Evolutionary conservation across 2,113 vertebrate species (phyloP).

Genomic region (Salvator merianae): DNA sequence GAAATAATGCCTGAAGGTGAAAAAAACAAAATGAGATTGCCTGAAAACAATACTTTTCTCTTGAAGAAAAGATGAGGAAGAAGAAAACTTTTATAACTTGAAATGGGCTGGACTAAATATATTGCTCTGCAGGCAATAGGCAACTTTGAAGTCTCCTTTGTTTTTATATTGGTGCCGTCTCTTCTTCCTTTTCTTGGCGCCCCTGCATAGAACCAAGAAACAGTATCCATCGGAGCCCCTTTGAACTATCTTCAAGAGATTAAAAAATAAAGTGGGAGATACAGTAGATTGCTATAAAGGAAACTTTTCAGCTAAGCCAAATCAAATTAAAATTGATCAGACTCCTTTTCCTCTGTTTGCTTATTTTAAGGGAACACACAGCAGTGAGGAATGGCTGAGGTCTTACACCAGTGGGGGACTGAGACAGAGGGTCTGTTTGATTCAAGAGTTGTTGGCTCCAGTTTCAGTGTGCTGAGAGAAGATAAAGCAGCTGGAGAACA

Average conservation of each 20-base stretch:
- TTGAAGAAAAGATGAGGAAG: background rate
- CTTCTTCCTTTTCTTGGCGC: background rate
- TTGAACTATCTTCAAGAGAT: background rate
- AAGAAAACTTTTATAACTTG: background rate
- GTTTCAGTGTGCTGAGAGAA: constrained; percentile 60
- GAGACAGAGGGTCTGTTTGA: constrained; percentile 47
- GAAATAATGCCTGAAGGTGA: background rate
- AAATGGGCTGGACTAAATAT: background rate
- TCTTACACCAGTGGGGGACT: constrained; percentile 21
- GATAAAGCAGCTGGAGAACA: constrained; percentile 55
- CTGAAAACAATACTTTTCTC: background rate
- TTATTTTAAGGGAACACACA: constrained; percentile 51
- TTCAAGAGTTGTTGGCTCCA: constrained; percentile 46
- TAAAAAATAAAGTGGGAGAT: constrained; percentile 44
- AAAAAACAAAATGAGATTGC: background rate
- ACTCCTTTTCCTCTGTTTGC: constrained; percentile 20
- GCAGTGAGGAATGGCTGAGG: constrained; percentile 20
- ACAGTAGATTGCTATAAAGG: constrained; percentile 27
- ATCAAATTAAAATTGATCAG: constrained; percentile 42
- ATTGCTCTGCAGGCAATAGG: background rate
- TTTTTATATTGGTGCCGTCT: background rate
- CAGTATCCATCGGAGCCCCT: background rate
- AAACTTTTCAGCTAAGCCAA: constrained; percentile 39
- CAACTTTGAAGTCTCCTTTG: background rate
- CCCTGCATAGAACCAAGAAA: background rate